Percentiles rank a stretch among this genome's conserved stretches.
phyloP scores from a whole-genome alignment of 2,113 vertebrate genomes.

The Piaya cayana region DNA sequence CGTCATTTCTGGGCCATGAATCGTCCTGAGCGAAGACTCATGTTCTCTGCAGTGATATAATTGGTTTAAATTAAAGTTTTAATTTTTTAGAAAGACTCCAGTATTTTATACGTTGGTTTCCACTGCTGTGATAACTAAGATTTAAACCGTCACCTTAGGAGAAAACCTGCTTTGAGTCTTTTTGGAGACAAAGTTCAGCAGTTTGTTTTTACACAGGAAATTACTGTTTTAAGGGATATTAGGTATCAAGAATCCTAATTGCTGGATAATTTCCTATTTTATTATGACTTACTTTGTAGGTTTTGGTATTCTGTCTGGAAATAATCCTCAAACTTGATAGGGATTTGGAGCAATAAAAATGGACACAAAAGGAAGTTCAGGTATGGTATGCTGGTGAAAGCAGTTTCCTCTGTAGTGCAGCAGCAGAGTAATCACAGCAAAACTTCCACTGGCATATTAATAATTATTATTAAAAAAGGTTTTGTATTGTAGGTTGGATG shows the following conservation, averaged over 20 bases:
- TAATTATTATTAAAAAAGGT: background rate
- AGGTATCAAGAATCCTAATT: background rate
- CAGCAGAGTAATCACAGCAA: background rate
- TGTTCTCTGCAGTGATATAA: background rate
- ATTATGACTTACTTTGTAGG: background rate
- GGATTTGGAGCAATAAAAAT: background rate
- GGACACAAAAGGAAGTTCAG: background rate
- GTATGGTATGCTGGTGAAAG: background rate
- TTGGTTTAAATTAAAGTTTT: background rate
- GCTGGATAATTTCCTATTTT: background rate
- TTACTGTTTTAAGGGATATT: background rate
- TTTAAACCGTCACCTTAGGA: background rate
- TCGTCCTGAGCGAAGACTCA: background rate
- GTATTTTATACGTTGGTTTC: background rate
- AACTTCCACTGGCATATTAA: background rate
- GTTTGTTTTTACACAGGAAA: conserved; percentile 33
- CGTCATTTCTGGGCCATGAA: background rate
- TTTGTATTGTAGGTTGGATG: background rate
- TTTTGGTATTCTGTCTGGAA: background rate
- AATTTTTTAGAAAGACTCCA: background rate
- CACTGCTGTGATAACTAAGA: background rate
- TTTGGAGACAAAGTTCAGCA: background rate
- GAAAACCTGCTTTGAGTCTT: conserved; percentile 25
- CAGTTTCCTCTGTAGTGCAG: background rate
- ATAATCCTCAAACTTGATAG: background rate